Conservation (phyloP, 2,113 vertebrate species). For the Planiliza haematocheilus region DNA sequence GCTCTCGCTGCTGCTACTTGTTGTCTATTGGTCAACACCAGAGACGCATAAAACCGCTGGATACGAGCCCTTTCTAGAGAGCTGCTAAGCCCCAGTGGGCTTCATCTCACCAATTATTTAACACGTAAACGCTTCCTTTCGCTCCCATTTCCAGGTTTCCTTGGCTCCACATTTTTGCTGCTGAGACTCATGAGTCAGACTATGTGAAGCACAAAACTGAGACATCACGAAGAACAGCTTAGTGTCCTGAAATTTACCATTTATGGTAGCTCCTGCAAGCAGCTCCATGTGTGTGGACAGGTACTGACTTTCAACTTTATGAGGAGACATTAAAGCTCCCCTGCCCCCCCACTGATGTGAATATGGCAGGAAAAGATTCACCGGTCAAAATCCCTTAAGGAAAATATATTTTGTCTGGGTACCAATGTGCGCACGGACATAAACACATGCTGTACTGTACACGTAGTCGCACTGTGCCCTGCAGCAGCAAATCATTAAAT, state of each 20-base stretch:
- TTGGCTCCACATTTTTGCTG: conserved; percentile 4
- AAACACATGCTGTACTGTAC: conserved; percentile 23
- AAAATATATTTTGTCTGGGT: conserved; percentile 15
- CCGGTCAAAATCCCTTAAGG: conserved; percentile 40
- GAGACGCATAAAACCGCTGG: neutral
- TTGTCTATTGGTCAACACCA: conserved; percentile 11
- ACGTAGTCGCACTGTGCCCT: conserved; percentile 35
- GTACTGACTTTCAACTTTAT: conserved; percentile 69
- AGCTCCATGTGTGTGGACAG: conserved; percentile 68
- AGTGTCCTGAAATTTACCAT: conserved; percentile 66
- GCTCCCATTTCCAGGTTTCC: conserved; percentile 1
- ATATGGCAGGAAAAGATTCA: conserved; percentile 56
- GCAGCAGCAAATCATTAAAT: conserved; percentile 63
- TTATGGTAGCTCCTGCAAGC: conserved; percentile 66
- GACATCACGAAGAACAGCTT: conserved; percentile 53
- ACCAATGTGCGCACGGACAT: conserved; percentile 9
- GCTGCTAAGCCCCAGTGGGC: neutral
- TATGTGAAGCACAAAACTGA: conserved; percentile 20
- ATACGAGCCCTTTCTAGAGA: neutral
- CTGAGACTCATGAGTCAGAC: conserved; percentile 42
- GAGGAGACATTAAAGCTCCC: conserved; percentile 60
- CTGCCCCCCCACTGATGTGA: conserved; percentile 51
- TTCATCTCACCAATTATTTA: neutral
- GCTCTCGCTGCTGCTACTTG: conserved; percentile 3
- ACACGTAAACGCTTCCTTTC: conserved; percentile 1